These are phyloP conservation scores for Nemapogon koenigi DNA, from an alignment of 2,888 invertebrate species.

Conservation along the genomic window DNA sequence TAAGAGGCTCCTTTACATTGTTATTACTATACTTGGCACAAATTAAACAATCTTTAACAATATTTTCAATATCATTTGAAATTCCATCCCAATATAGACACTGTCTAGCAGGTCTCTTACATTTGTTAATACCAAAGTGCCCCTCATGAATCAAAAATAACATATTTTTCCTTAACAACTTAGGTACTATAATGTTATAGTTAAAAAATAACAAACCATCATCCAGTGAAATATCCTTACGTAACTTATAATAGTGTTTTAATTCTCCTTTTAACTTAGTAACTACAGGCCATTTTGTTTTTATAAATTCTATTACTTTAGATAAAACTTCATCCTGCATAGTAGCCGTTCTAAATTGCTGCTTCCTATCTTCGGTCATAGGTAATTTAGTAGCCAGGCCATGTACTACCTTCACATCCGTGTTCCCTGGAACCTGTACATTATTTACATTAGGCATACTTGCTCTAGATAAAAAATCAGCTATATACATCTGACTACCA, in stretches of 20 bases:
- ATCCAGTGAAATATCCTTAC: neutral
- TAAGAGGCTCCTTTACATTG: too few relatives aligned
- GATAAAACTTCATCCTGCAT: too few relatives aligned
- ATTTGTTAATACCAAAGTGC: conserved; percentile 1
- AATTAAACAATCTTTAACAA: conserved; percentile 2
- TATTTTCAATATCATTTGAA: conserved; percentile 3
- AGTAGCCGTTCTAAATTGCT: too few relatives aligned
- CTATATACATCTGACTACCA: too few relatives aligned
- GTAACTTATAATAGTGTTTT: neutral
- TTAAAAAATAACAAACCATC: neutral
- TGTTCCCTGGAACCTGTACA: too few relatives aligned
- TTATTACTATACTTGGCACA: too few relatives aligned
- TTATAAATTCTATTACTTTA: too few relatives aligned
- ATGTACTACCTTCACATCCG: too few relatives aligned
- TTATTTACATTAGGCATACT: too few relatives aligned
- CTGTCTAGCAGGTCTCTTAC: neutral
- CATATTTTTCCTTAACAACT: conserved; percentile 3
- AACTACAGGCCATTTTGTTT: conserved; percentile 3
- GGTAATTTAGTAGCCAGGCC: too few relatives aligned
- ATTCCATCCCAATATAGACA: conserved; percentile 1
- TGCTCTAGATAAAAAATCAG: too few relatives aligned
- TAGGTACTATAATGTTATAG: neutral
- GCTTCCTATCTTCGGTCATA: too few relatives aligned
- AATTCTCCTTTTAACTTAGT: neutral
- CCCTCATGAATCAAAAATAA: conserved; percentile 1